Conservation (phyloP, 2,113 vertebrate species). For the Chloropsis hardwickii region DNA sequence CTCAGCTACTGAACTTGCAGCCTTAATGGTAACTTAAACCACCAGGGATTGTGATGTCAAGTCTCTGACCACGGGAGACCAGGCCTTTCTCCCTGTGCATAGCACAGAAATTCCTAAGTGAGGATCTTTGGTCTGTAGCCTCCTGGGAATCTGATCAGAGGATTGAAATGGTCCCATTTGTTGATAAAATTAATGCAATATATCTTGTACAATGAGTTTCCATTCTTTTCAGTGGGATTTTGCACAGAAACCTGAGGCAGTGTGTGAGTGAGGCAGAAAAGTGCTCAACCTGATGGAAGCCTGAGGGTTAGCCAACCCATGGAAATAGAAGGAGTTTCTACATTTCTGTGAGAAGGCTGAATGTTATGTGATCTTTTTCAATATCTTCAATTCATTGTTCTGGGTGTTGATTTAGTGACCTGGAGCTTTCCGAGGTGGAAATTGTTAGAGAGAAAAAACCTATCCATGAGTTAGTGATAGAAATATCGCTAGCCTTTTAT, state of each 20-base stretch:
- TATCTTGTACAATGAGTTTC: neutral
- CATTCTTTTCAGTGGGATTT: neutral
- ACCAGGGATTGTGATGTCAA: rapidly evolving
- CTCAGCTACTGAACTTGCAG: neutral
- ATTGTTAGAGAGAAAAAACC: neutral
- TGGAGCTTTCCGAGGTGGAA: neutral
- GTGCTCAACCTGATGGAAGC: neutral
- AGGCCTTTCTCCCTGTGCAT: neutral
- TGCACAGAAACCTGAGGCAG: neutral
- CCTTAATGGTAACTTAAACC: neutral
- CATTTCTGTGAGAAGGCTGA: neutral
- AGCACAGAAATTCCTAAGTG: neutral
- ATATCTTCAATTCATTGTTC: neutral
- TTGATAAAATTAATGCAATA: neutral
- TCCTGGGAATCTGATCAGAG: neutral
- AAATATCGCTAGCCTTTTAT: conserved; percentile 11
- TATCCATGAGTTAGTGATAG: neutral
- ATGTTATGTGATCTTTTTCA: neutral
- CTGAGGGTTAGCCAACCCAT: neutral
- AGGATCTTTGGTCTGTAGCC: neutral
- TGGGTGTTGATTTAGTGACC: neutral
- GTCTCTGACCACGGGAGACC: rapidly evolving
- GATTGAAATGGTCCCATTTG: neutral
- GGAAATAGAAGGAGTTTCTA: neutral
- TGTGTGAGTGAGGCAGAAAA: neutral